Evolutionary conservation across 2,888 invertebrate species (phyloP).

Genomic region (Eupithecia insigniata): DNA sequence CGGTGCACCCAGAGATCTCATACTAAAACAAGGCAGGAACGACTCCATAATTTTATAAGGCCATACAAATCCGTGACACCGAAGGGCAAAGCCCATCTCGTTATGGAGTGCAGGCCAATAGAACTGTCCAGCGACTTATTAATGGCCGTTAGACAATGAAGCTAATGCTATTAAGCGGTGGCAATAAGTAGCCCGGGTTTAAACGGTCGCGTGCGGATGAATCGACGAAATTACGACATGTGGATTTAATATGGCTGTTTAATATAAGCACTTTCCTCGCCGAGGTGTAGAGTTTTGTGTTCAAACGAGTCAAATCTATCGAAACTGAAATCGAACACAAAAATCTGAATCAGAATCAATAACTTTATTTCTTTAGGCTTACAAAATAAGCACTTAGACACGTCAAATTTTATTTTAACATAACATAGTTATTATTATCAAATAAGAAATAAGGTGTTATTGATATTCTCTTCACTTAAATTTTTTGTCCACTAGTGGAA

Average conservation of each 20-base stretch:
- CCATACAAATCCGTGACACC: constrained; percentile 76
- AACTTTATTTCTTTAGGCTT: too few species aligned
- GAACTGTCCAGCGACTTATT: constrained; percentile 78
- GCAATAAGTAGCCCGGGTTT: constrained; percentile 63
- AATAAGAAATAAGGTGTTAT: too few species aligned
- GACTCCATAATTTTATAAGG: constrained; percentile 53
- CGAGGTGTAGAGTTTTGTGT: not conserved
- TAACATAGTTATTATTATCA: too few species aligned
- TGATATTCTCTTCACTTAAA: too few species aligned
- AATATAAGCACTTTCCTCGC: not conserved
- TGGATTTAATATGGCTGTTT: constrained; percentile 32
- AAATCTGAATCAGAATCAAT: too few species aligned
- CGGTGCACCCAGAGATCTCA: constrained; percentile 43
- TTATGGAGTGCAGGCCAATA: constrained; percentile 74
- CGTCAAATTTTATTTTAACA: too few species aligned
- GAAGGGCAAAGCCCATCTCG: constrained; percentile 57
- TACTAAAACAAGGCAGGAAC: constrained; percentile 51
- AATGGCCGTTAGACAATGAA: constrained; percentile 78
- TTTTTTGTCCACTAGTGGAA: too few species aligned
- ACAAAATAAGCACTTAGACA: too few species aligned
- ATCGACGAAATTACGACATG: constrained; percentile 41
- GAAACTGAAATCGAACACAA: not conserved
- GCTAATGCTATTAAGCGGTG: constrained; percentile 78
- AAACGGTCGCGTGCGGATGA: constrained; percentile 58
- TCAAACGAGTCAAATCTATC: not conserved